Evolutionary conservation across 2,113 vertebrate species (phyloP), one percentile per base, ranked within the genome.

Genomic region (Cinclus mexicanus): DNA sequence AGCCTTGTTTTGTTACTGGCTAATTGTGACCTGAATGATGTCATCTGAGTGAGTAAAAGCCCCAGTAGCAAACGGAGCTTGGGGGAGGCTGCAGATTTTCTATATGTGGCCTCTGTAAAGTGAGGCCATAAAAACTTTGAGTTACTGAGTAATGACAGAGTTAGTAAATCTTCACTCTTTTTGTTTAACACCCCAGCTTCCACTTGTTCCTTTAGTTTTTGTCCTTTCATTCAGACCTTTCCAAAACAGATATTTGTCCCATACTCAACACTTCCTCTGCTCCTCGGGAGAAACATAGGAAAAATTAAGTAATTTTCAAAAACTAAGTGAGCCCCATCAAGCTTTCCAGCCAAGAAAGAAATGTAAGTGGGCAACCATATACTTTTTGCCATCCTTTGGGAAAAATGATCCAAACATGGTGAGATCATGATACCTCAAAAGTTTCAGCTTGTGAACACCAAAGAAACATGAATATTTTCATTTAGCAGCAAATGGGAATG

Each of bases 1-100:
- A 63, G 33, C 7, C 11, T 94, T 22, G 13, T 74, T 93, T 90
- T 83, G 31, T 90, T 87, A 81, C 50, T 63, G 64, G 16, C 11
- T 94, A 88, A 94, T 80, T 76, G 76, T 94, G 90, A 85, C 65
- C 76, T 86, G 53, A 95, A 91, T 90, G 15, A 88, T 55, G 37
- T 95, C 60, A 94, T 77, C 29, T 2, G 2, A 59, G 28, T 64
- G 56, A 82, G 28, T 79, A 80, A 94, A 80, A 55, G 49, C 63
- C 49, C 53, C 42, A 85, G 31, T 33, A 78, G 12, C 44, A 7
- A 31, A 42, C 7, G 87, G 72, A 80, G 67, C 14, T 10, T 67
- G 35, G 21, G 41, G 26, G 8, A 87, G 47, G 37, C 14, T 70
- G 33, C 29, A 71, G 22, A 84, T 83, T 77, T 90, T 86, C 39